Base-by-base conservation (phyloP, 2,888 invertebrate genomes). In the Drosophila phalerata region DNA sequence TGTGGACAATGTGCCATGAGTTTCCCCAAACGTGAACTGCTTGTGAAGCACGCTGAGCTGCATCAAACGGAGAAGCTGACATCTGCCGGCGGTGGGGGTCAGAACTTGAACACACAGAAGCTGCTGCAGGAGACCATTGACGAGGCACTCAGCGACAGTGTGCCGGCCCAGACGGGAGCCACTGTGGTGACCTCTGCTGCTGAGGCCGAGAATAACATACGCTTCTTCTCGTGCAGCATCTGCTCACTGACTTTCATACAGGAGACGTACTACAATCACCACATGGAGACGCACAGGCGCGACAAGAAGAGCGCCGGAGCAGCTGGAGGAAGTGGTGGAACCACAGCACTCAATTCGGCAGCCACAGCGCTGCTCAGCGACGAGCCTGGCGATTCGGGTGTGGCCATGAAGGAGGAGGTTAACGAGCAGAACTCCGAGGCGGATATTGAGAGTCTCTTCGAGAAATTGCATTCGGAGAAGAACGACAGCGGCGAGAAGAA, bases 221-320 rank as follows among this genome's bases (percentile, higher is more conserved):
- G 93, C 49, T 93, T 93, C 88, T 92, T 92, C 69, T 92, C 93
- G 40, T 93, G 93, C 79, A 92, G 92, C 77, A 90, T 92, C 58
- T 93, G 93, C 80, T 93, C 93, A 51, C 73, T 93, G 69, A 93
- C 93, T 2, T 93, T 93, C 73, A 91, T 93, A 17, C 93, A 93
- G 74, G 92, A 93, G 85, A 91, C 90, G 17, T 92, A 92, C 64
- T 93, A 93, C 69, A 92, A 92, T 68, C 93, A 93, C 62, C 93
- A 93, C 65, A 92, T 93, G 92, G 93, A 93, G 70, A 91, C 92
- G 28, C 93, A 93, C 75, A 90, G 92, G 51, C 89, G 90, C 3
- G 89, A 90, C 48, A 91, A 90, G 65, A 91, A 91, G 65, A 68
- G 72, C 25, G 71, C 40, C 17, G 53, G 66, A 5, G 62, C 76